Evolutionary conservation across 2,888 invertebrate genomes (phyloP), one percentile per base, ranked within the genome.

Genomic region (Flexamia atlantica): DNA sequence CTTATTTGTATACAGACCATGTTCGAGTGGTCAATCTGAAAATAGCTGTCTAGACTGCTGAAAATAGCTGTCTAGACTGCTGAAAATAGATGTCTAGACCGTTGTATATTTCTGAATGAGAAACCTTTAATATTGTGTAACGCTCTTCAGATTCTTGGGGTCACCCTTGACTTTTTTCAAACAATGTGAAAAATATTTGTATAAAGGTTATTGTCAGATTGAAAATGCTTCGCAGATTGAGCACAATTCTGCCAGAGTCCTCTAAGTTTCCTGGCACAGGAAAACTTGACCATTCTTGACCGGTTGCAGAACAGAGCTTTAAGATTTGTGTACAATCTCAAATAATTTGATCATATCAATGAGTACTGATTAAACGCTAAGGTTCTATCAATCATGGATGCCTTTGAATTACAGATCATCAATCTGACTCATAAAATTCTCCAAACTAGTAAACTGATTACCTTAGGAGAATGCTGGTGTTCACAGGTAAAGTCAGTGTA

Each of bases 381-480:
- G n/a, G n/a, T n/a, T n/a, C n/a, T n/a, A n/a, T n/a, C n/a, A n/a
- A n/a, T n/a, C n/a, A n/a, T n/a, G n/a, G n/a, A n/a, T n/a, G n/a
- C n/a, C n/a, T n/a, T n/a, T n/a, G n/a, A n/a, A n/a, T n/a, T n/a
- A n/a, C n/a, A n/a, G 14, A 30, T 32, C 17, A 7, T 68, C 23
- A 5, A 68, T 5, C 17, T 68, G 2, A n/a, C 30, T 17, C 68
- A 30, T n/a, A 68, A 28, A 30, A n/a, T 72, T 42, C 53, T 36
- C 32, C n/a, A 72, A 9, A 40, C 72, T 7, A 42, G 7, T 2
- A 72, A 36, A 20, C 72, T n/a, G 40, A 28, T 32, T 70, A 70
- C n/a, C 70, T 70, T 1, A 70, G 70, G n/a, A 70, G 32, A 70
- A 70, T 42, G 72, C 72, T 72, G 5, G 20, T 40, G 5, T 72